These are phyloP conservation scores for Laspeyria flexula DNA, from an alignment of 2,888 invertebrate genomes.

Conservation along the genomic window DNA sequence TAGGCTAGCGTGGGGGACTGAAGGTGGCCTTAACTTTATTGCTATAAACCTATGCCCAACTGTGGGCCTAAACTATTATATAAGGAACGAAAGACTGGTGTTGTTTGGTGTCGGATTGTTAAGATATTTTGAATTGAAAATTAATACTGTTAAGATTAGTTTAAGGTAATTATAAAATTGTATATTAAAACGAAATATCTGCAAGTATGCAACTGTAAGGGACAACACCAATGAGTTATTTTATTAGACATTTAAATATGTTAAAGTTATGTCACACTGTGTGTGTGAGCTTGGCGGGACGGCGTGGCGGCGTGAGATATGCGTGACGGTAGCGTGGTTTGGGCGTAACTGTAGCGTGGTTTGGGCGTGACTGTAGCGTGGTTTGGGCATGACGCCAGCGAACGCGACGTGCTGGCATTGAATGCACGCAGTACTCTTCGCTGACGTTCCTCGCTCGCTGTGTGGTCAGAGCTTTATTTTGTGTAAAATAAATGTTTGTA, in stretches of 20 bases:
- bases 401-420: no score
- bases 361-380: no score
- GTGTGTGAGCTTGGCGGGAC: no score
- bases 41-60: not conserved
- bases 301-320: no score
- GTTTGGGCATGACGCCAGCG: no score
- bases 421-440: no score
- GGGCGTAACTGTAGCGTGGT: no score
- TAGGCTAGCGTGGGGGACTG: not conserved
- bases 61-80: not conserved
- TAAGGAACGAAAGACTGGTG: slow-evolving; percentile 39
- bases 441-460: no score
- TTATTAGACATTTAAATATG: not conserved
- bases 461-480: not conserved
- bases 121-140: slow-evolving; percentile 12
- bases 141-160: not conserved
- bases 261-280: no score
- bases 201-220: slow-evolving; percentile 3
- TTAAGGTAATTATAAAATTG: not conserved
- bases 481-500: not conserved
- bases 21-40: not conserved
- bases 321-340: no score
- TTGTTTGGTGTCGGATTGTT: slow-evolving; percentile 29
- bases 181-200: not conserved
- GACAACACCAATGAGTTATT: slow-evolving; percentile 10